phyloP scores from a whole-genome alignment of 1,140 invertebrate genomes.

The roundworm (Caenorhabditis elegans) region WBcel235 BX284605.5:1594001-1594500 shows the following conservation, averaged over 20 bases:
- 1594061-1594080: neutral
- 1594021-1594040: neutral
- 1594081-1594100: neutral
- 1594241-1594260: too few relatives aligned
- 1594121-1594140: neutral
- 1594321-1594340: too few relatives aligned
- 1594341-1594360: too few relatives aligned
- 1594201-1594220: constrained; percentile 16
- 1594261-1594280: too few relatives aligned
- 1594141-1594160: constrained; percentile 16
- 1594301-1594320: too few relatives aligned
- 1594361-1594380: too few relatives aligned
- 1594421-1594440: constrained; percentile 1
- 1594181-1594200: constrained; percentile 13
- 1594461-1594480: neutral
- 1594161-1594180: neutral
- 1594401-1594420: constrained; percentile 3
- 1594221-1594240: constrained; percentile 17
- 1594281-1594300: too few relatives aligned
- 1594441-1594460: neutral
- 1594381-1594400: neutral
- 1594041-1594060: neutral
- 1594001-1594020: neutral
- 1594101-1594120: neutral
- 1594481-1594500: neutral